phyloP scores from a whole-genome alignment of 2,797 vertebrate species.

The Fringilla coelebs region DNA sequence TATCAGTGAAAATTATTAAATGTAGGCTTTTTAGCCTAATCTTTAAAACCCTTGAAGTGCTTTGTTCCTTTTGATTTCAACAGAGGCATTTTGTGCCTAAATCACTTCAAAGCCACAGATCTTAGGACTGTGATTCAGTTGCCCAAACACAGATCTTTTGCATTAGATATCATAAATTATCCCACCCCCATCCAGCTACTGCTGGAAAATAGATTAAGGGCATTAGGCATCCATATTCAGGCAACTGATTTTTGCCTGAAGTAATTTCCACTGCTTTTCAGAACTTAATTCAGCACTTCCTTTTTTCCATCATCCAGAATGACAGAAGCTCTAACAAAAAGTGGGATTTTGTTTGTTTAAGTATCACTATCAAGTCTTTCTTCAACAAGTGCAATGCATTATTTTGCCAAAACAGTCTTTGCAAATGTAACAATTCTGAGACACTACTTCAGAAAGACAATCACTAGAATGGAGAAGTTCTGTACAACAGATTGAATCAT shows the following conservation, averaged over 20 bases:
- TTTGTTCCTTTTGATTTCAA: background rate
- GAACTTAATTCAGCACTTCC: background rate
- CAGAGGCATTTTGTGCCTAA: background rate
- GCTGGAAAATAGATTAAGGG: background rate
- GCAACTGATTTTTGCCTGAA: background rate
- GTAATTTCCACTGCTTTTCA: background rate
- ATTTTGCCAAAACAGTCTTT: background rate
- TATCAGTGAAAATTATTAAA: background rate
- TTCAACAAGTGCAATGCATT: background rate
- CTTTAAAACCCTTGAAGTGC: background rate
- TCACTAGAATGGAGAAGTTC: background rate
- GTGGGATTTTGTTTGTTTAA: rapidly evolving
- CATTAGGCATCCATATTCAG: background rate
- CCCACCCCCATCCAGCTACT: background rate
- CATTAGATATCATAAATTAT: background rate
- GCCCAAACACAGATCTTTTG: background rate
- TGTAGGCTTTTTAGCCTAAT: background rate
- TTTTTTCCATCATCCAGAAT: background rate
- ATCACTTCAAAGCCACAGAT: background rate
- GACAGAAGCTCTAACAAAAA: background rate
- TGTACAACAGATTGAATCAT: background rate
- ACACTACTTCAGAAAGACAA: background rate
- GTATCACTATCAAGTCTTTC: background rate
- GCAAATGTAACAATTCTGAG: background rate
- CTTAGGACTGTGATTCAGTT: background rate